phyloP scores from a whole-genome alignment of 2,113 vertebrate genomes.

The Apeltes quadracus region DNA sequence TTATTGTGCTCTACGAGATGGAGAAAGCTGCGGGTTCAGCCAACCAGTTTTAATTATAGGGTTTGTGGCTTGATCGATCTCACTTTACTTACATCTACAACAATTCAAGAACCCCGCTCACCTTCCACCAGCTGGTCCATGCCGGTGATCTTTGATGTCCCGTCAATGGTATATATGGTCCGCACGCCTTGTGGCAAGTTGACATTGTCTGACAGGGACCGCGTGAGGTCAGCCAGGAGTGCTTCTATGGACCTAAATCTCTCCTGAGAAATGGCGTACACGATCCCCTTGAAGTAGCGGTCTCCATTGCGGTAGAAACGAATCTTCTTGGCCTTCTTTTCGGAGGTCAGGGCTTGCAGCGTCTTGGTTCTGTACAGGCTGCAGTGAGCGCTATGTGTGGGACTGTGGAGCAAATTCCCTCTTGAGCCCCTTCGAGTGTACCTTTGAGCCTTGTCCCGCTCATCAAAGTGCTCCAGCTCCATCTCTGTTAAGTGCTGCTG shows the following conservation, averaged over 20 bases:
- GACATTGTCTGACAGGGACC: constrained; percentile 95
- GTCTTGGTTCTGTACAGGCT: constrained; percentile 97
- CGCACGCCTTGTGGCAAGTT: constrained; percentile 97
- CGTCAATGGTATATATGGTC: constrained; percentile 93
- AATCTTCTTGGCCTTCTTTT: constrained; percentile 98
- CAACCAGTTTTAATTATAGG: background rate
- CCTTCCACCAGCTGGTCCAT: constrained; percentile 96
- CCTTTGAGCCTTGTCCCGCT: constrained; percentile 93
- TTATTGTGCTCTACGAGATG: background rate
- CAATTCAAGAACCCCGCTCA: constrained; percentile 67
- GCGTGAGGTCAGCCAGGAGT: constrained; percentile 95
- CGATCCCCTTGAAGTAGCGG: constrained; percentile 97
- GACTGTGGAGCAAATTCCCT: constrained; percentile 94
- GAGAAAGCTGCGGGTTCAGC: background rate
- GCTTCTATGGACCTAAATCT: constrained; percentile 94
- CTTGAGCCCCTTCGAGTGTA: constrained; percentile 88
- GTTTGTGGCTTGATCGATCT: background rate
- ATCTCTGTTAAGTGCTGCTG: constrained; percentile 83
- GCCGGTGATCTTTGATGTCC: constrained; percentile 86
- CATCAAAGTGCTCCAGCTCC: constrained; percentile 98
- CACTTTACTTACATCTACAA: background rate
- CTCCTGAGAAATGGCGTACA: constrained; percentile 96
- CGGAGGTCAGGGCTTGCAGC: constrained; percentile 91
- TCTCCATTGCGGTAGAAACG: constrained; percentile 98
- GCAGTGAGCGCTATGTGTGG: constrained; percentile 98